A percentile compares a stretch with the other conserved stretches of the same genome.
Evolutionary conservation across 2,888 invertebrate genomes (phyloP).

Genomic region (Phalangium opilio): DNA sequence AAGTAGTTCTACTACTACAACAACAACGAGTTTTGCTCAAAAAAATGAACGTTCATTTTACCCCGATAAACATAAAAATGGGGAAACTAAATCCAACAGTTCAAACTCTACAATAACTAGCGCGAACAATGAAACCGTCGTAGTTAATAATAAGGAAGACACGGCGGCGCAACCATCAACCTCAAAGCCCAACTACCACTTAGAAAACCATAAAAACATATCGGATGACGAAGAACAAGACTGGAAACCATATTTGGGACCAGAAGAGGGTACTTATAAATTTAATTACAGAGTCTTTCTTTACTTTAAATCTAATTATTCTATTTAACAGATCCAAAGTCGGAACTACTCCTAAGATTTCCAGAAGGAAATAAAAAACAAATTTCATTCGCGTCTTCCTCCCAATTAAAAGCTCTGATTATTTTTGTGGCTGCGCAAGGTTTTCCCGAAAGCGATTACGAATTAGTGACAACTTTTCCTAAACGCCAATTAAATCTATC

Average conservation of each 20-base stretch:
- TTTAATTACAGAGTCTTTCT: too few relatives aligned
- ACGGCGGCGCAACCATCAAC: too few relatives aligned
- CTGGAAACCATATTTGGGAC: slow-evolving; percentile 24
- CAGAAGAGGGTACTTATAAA: slow-evolving; percentile 19
- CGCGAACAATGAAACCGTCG: slow-evolving; percentile 6
- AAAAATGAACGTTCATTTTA: background rate
- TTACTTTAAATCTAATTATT: too few relatives aligned
- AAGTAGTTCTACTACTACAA: too few relatives aligned
- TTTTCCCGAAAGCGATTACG: slow-evolving; percentile 30
- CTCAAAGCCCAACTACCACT: background rate
- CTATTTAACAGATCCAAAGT: slow-evolving; percentile 27
- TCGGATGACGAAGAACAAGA: slow-evolving; percentile 11
- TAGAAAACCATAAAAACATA: slow-evolving; percentile 1
- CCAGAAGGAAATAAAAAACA: slow-evolving; percentile 33
- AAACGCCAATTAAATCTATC: slow-evolving; percentile 30
- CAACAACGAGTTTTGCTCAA: slow-evolving; percentile 8
- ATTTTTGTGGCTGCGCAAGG: slow-evolving; percentile 30
- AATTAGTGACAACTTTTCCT: slow-evolving; percentile 35
- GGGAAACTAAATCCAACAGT: slow-evolving; percentile 8
- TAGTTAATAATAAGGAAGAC: slow-evolving; percentile 1
- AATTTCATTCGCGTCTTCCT: slow-evolving; percentile 31
- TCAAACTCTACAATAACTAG: slow-evolving; percentile 15
- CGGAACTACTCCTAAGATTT: slow-evolving; percentile 31
- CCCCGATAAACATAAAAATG: slow-evolving; percentile 3
- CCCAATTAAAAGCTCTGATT: slow-evolving; percentile 29